phyloP scores from a whole-genome alignment of 30 jellyfish, hydroid and myxozoan species.

The Turritopsis rubra region DNA sequence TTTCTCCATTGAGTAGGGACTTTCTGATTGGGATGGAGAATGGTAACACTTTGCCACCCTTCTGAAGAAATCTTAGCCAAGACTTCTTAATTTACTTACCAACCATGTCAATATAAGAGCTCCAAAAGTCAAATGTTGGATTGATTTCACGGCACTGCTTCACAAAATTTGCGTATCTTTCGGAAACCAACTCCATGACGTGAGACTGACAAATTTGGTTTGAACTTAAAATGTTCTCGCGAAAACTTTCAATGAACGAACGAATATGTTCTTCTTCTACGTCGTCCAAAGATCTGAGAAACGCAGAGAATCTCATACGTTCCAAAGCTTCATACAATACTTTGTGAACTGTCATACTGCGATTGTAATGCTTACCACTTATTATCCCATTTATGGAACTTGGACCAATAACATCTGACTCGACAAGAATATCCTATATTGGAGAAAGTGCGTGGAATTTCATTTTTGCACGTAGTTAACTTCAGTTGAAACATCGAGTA shows the following conservation, averaged over 20 bases:
- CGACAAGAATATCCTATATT: conserved; percentile 3
- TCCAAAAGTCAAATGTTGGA: conserved; percentile 20
- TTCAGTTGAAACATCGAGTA: neutral
- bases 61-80: too few relatives aligned
- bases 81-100: conserved; percentile 19
- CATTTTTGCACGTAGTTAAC: neutral
- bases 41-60: too few relatives aligned
- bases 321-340: conserved; percentile 7
- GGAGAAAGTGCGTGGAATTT: neutral
- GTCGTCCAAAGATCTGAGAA: conserved; percentile 2
- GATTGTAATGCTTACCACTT: conserved; percentile 18
- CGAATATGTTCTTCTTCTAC: conserved; percentile 5
- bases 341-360: conserved; percentile 6
- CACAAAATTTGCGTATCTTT: conserved; percentile 18
- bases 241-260: conserved; percentile 5
- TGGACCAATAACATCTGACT: conserved; percentile 4
- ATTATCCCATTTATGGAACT: neutral
- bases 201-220: conserved; percentile 11
- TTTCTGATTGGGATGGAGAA: too few relatives aligned
- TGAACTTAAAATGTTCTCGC: conserved; percentile 3
- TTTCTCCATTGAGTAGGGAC: too few relatives aligned
- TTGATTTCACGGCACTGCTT: neutral
- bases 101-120: conserved; percentile 28
- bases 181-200: conserved; percentile 9
- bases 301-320: conserved; percentile 6